phyloP scores from a whole-genome alignment of 2,888 invertebrate genomes.

The Biston betularia region DNA sequence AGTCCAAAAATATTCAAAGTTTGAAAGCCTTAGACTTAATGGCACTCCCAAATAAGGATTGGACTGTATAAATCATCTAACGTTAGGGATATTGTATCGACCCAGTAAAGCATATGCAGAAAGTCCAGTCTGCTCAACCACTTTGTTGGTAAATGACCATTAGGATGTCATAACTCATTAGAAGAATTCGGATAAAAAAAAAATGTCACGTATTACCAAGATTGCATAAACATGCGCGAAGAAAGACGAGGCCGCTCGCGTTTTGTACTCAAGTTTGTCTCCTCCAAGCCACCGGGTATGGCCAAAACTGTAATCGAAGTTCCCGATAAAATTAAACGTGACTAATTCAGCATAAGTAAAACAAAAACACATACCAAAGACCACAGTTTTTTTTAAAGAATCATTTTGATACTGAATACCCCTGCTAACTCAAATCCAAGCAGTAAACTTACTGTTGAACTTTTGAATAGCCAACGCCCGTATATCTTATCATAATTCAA shows the following conservation, averaged over 20 bases:
- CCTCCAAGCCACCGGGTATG: too few relatives aligned
- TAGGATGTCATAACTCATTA: neutral
- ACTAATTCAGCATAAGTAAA: too few relatives aligned
- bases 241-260: too few relatives aligned
- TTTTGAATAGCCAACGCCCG: slow-evolving; percentile 27
- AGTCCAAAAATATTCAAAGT: neutral
- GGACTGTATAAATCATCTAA: slow-evolving; percentile 69
- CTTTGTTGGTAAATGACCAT: slow-evolving; percentile 21
- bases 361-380: too few relatives aligned
- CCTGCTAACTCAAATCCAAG: neutral
- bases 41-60: slow-evolving; percentile 65
- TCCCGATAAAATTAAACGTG: too few relatives aligned
- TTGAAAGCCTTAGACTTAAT: slow-evolving; percentile 24
- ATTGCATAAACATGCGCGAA: neutral
- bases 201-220: neutral
- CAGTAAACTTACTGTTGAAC: slow-evolving; percentile 14
- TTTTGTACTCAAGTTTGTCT: too few relatives aligned
- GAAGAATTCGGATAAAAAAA: neutral
- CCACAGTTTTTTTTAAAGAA: neutral
- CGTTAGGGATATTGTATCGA: slow-evolving; percentile 42
- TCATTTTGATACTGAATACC: neutral
- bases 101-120: slow-evolving; percentile 65
- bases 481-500: slow-evolving; percentile 43
- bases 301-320: too few relatives aligned
- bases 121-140: slow-evolving; percentile 26